phyloP scores from a whole-genome alignment of 92 coral and sea anemone genomes.

The Zoanthus solanderi region DNA sequence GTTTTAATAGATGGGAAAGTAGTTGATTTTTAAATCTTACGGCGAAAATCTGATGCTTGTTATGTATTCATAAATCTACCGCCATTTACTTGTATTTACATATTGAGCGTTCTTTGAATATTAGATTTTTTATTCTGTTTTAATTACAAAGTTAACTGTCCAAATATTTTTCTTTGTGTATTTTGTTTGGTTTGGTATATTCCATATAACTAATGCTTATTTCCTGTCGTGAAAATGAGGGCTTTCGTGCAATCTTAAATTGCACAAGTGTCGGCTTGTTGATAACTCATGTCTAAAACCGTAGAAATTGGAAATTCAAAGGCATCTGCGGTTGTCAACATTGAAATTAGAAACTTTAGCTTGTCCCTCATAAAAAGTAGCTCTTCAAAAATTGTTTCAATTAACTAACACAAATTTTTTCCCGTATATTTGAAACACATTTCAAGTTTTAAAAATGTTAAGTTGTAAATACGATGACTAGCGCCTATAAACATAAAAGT shows the following conservation, averaged over 20 bases:
- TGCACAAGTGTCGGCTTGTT: background rate
- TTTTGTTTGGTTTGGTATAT: background rate
- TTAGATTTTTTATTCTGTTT: background rate
- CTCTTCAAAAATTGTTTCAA: too few species aligned
- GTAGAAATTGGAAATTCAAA: background rate
- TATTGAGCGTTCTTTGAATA: conserved; percentile 14
- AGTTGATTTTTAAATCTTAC: background rate
- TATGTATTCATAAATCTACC: conserved; percentile 1
- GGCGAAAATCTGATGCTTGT: conserved; percentile 1
- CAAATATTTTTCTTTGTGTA: background rate
- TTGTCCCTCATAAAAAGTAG: background rate
- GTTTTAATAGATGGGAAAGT: background rate
- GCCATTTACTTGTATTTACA: background rate
- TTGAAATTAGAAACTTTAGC: background rate
- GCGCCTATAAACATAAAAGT: too few species aligned
- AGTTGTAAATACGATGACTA: too few species aligned
- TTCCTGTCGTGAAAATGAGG: background rate
- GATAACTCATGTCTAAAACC: background rate
- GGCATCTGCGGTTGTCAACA: background rate
- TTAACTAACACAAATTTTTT: too few species aligned
- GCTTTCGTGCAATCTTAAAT: background rate
- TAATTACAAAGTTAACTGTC: background rate
- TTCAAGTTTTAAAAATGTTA: too few species aligned
- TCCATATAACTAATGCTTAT: background rate
- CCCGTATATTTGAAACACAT: too few species aligned